A percentile compares a stretch with the other conserved stretches of the same genome.
These are phyloP conservation scores for Leptosomus discolor DNA, from an alignment of 2,113 vertebrate species.

Conservation along the genomic window DNA sequence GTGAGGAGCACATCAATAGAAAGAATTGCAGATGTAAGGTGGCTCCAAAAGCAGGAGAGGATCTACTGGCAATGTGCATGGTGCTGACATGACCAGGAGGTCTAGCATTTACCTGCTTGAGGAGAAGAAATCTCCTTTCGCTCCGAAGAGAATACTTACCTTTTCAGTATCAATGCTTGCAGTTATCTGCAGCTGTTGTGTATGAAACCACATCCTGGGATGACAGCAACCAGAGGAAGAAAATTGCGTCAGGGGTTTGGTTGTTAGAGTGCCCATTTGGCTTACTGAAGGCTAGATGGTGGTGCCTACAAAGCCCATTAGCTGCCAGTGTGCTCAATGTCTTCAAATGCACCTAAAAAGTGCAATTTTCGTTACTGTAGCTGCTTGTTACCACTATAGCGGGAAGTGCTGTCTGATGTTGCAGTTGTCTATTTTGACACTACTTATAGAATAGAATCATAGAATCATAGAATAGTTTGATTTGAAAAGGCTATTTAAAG, in stretches of 20 bases:
- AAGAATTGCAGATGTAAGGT: background rate
- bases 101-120: background rate
- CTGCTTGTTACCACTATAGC: rapidly evolving
- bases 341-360: background rate
- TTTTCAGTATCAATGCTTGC: background rate
- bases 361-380: background rate
- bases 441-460: too few species aligned
- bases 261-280: background rate
- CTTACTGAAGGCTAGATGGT: background rate
- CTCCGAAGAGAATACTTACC: background rate
- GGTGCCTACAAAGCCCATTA: background rate
- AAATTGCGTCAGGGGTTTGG: rapidly evolving
- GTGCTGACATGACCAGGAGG: background rate
- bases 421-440: background rate
- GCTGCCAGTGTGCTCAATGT: background rate
- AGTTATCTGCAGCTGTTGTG: background rate
- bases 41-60: background rate
- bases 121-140: background rate
- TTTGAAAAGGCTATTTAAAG: too few species aligned
- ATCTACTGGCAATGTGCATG: background rate
- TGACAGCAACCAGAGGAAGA: background rate
- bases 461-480: too few species aligned
- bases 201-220: background rate
- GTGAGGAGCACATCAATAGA: background rate
- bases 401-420: background rate